These are phyloP conservation scores for Mareca strepera DNA, from an alignment of 2,797 vertebrate species.

Conservation along the genomic window DNA sequence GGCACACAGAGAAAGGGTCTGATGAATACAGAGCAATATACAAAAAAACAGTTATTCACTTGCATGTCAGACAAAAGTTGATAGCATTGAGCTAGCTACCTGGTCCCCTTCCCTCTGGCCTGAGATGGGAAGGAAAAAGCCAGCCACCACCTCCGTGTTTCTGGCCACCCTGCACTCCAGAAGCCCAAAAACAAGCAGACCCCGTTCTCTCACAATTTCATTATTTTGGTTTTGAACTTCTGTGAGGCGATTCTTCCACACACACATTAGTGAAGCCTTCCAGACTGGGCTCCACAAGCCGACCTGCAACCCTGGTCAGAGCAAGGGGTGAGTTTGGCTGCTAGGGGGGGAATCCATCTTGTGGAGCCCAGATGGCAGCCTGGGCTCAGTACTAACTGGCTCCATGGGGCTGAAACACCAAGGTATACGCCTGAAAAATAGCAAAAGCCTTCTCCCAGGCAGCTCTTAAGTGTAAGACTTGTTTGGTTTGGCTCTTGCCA, in stretches of 20 bases:
- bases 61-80: background rate
- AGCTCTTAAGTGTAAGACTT: background rate
- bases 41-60: background rate
- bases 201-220: background rate
- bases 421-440: background rate
- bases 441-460: background rate
- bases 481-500: background rate
- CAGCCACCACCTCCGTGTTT: background rate
- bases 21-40: background rate
- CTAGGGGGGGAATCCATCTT: accelerated
- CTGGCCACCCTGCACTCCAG: background rate
- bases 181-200: background rate
- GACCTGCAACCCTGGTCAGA: background rate
- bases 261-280: background rate
- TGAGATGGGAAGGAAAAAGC: background rate
- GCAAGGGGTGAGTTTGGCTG: background rate
- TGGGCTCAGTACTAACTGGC: background rate
- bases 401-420: background rate
- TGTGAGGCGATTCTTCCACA: background rate
- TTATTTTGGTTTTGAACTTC: background rate
- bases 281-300: background rate
- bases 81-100: background rate
- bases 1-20: background rate
- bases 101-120: background rate
- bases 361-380: background rate